Conservation (phyloP, 2,888 invertebrate genomes). For the Lapara coniferarum region DNA sequence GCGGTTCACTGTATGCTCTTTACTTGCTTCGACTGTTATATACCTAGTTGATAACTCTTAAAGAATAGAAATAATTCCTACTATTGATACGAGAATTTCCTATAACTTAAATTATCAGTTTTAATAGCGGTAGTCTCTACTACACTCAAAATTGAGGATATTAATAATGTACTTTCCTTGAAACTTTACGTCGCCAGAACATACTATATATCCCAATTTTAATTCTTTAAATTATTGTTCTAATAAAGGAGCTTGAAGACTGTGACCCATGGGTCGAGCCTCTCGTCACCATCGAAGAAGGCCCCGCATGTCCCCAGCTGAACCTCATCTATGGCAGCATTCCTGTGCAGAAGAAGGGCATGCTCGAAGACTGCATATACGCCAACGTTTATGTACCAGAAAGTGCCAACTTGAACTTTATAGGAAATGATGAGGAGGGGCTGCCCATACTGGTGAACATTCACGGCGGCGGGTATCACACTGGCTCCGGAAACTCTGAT, state of each 20-base stretch:
- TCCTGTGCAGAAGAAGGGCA: constrained; percentile 35
- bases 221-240: neutral
- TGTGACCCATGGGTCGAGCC: constrained; percentile 68
- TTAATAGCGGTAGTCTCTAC: too few species aligned
- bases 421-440: neutral
- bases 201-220: neutral
- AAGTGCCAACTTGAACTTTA: neutral
- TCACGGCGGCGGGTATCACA: constrained; percentile 42
- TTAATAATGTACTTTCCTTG: too few species aligned
- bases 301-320: constrained; percentile 82
- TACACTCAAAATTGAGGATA: too few species aligned
- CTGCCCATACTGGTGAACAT: constrained; percentile 41
- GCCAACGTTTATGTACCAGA: constrained; percentile 41
- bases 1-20: constrained; percentile 37
- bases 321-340: constrained; percentile 51
- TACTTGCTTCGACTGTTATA: neutral
- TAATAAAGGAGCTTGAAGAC: constrained; percentile 42
- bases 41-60: too few species aligned
- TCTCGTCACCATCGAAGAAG: constrained; percentile 78
- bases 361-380: constrained; percentile 52
- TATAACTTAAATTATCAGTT: too few species aligned
- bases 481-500: constrained; percentile 40
- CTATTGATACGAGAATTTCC: too few species aligned
- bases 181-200: too few species aligned
- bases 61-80: too few species aligned